These are phyloP conservation scores for Climacteris rufus DNA, from an alignment of 2,113 vertebrate genomes.

Conservation along the genomic window DNA sequence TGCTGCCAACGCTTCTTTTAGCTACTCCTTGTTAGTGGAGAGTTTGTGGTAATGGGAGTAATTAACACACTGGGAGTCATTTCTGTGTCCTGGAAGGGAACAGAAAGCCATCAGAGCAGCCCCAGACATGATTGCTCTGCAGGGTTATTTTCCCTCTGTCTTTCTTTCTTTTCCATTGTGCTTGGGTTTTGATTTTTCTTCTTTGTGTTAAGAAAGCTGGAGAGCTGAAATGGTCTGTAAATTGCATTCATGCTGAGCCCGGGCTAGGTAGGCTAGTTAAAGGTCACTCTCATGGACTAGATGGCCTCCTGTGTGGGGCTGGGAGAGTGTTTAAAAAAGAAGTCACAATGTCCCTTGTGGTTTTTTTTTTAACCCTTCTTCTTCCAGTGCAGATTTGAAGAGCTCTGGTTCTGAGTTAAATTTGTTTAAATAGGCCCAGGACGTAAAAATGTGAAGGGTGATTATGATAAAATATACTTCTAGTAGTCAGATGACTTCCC, in stretches of 20 bases:
- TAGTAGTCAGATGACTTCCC: conserved; percentile 58
- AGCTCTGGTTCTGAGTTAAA: conserved; percentile 52
- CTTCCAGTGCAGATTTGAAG: conserved; percentile 33
- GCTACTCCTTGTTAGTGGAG: conserved; percentile 70
- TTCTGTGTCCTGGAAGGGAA: conserved; percentile 75
- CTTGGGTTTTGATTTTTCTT: conserved; percentile 71
- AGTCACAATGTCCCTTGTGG: not conserved
- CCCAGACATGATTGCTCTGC: conserved; percentile 74
- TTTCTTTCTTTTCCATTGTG: conserved; percentile 66
- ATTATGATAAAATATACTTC: conserved; percentile 66
- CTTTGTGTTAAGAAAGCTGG: conserved; percentile 76
- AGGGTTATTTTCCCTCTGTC: conserved; percentile 73
- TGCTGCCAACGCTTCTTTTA: conserved; percentile 47
- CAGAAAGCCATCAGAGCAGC: conserved; percentile 70
- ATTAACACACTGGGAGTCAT: conserved; percentile 77
- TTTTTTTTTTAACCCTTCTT: conserved; percentile 36
- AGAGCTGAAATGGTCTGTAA: conserved; percentile 73
- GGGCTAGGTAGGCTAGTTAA: conserved; percentile 66
- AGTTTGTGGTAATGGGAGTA: conserved; percentile 77
- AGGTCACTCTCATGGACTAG: conserved; percentile 65
- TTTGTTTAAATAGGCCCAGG: conserved; percentile 58
- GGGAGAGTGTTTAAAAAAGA: conserved; percentile 27
- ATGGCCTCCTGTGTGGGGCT: conserved; percentile 36
- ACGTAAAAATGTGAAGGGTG: conserved; percentile 44
- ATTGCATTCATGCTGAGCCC: conserved; percentile 74